Base-by-base conservation (phyloP, 2,113 vertebrate genomes). In the Trachemys scripta region DNA sequence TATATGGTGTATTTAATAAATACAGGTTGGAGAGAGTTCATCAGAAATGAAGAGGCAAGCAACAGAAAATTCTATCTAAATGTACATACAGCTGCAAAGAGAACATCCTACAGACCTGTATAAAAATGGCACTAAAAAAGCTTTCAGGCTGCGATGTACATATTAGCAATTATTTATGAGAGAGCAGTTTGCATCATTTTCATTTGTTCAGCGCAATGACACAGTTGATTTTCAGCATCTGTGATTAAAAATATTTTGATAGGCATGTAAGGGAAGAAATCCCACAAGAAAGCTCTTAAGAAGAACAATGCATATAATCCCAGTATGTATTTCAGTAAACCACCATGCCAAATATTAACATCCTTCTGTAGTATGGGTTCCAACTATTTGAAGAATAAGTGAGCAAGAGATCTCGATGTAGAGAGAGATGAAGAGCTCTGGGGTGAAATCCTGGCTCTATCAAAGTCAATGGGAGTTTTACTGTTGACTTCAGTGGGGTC, bases 211-310 rank as follows among this genome's bases (percentile, higher is more conserved):
- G 42, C 45, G 38, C 17, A 91, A 92, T 35, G 1, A 5, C 2
- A 69, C 2, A 76, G 0, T 8, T 53, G 5, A 31, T 87, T 93
- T 8, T 65, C 1, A 11, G n/a, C 31, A 50, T 14, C 10, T 76
- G 45, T 91, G 75, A 2, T 59, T n/a, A 80, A 54, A 86, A 51
- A 14, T 50, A 27, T 51, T 65, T 65, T 82, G 20, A 27, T 25
- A 5, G 35, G 10, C 24, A 84, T 84, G 27, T 31, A 45, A 1
- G 5, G 53, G n/a, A 42, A 42, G 38, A 82, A 57, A 80, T 45
- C 72, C 6, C 38, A 69, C 22, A 22, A 90, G 87, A 84, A 65
- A 0, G 0, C 0, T 87, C 22, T 90, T 2, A 5, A 3, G 72
- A 79, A 57, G 1, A 49, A 69, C 38, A 2, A 1, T 50, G 2